Evolutionary conservation across 2,113 vertebrate genomes (phyloP).

Genomic region (Platanista minor): DNA sequence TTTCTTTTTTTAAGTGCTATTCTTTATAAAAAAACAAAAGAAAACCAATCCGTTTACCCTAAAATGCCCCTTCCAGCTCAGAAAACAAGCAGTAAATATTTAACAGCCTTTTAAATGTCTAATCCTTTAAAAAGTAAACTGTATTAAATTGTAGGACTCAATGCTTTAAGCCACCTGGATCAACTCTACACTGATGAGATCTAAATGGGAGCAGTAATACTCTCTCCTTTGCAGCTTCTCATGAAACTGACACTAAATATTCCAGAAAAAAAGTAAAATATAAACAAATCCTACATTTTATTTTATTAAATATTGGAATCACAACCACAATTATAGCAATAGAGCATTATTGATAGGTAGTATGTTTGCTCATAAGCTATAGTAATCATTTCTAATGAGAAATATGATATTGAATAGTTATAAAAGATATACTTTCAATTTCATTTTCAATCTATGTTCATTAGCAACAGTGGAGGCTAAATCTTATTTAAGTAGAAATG

Average conservation of each 20-base stretch:
- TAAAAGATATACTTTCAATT: conserved; percentile 53
- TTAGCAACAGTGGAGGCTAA: conserved; percentile 51
- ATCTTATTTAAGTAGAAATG: conserved; percentile 53
- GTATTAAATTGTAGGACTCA: conserved; percentile 13
- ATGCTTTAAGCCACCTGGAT: conserved; percentile 25
- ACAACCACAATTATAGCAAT: conserved; percentile 65
- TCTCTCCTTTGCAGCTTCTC: conserved; percentile 50
- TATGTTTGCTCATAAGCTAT: conserved; percentile 13
- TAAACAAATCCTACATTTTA: conserved; percentile 53
- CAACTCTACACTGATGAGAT: neutral
- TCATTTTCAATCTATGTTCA: conserved; percentile 52
- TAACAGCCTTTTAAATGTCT: conserved; percentile 55
- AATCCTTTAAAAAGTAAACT: conserved; percentile 45
- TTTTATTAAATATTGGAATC: conserved; percentile 74
- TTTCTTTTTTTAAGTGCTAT: conserved; percentile 40
- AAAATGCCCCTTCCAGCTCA: conserved; percentile 43
- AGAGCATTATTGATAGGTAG: conserved; percentile 69
- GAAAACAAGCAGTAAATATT: conserved; percentile 67
- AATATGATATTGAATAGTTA: conserved; percentile 51
- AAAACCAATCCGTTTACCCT: conserved; percentile 31
- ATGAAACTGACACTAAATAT: conserved; percentile 64
- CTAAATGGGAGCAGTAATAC: conserved; percentile 55
- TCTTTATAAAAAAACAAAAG: neutral
- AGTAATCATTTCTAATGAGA: conserved; percentile 70
- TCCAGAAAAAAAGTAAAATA: conserved; percentile 41